Percentiles rank a stretch among this genome's conserved stretches.
These are phyloP conservation scores for Barnardius zonarius DNA, from an alignment of 2,113 vertebrate species.

Conservation along the genomic window DNA sequence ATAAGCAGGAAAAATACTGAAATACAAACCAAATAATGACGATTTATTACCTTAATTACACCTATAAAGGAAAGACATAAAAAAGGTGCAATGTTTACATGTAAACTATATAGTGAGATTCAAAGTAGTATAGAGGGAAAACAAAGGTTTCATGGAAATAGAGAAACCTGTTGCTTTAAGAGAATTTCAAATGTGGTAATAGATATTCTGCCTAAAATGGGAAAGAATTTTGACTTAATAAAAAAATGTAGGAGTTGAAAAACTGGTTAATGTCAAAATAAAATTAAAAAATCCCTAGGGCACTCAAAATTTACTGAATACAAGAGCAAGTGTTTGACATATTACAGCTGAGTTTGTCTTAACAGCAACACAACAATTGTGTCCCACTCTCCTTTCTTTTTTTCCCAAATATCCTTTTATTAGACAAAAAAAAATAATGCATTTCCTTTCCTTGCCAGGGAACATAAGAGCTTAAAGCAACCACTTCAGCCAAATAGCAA, in stretches of 20 bases:
- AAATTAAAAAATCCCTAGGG: neutral
- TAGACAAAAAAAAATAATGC: neutral
- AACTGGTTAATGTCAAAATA: neutral
- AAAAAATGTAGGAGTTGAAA: neutral
- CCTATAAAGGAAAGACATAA: neutral
- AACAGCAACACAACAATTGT: neutral
- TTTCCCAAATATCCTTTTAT: neutral
- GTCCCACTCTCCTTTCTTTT: neutral
- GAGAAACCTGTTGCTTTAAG: neutral
- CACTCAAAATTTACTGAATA: neutral
- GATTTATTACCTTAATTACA: neutral
- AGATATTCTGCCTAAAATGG: neutral
- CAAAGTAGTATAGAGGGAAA: neutral
- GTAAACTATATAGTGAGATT: neutral
- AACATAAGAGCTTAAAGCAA: neutral
- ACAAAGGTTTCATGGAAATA: neutral
- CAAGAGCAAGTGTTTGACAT: neutral
- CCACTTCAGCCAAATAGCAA: neutral
- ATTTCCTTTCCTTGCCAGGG: neutral
- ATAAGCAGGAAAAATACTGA: neutral
- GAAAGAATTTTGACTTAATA: neutral
- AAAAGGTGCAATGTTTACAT: neutral
- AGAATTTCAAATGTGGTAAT: neutral
- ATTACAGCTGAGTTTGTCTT: neutral
- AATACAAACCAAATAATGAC: neutral